A percentile compares a stretch with the other conserved stretches of the same genome.
Evolutionary conservation across 1,140 invertebrate species (phyloP).

Genomic region (Drosophila ficusphila): DNA sequence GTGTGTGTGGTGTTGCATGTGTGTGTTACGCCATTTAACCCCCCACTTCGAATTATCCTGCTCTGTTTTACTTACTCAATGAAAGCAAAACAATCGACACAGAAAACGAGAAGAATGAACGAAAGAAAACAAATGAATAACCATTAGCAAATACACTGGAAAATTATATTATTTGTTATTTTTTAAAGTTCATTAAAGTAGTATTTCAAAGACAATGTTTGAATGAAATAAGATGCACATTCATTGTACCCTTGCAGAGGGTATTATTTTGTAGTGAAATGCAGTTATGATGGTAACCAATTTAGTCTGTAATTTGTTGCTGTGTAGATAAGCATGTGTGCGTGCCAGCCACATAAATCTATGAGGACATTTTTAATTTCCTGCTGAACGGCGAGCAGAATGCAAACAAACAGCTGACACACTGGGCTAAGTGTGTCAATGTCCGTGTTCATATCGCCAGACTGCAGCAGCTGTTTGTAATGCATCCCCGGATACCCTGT

Average conservation of each 20-base stretch:
- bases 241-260: too few relatives aligned
- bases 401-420: conserved; percentile 40
- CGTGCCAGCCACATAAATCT: conserved; percentile 39
- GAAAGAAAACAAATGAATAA: conserved; percentile 6
- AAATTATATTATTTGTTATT: too few relatives aligned
- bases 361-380: conserved; percentile 62
- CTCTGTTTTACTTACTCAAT: neutral
- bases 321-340: neutral
- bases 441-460: conserved; percentile 9
- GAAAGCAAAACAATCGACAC: conserved; percentile 16
- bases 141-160: neutral
- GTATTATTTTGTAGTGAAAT: too few relatives aligned
- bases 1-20: conserved; percentile 5
- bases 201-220: too few relatives aligned
- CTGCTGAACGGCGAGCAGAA: conserved; percentile 38
- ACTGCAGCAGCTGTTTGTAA: conserved; percentile 32
- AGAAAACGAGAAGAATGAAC: neutral
- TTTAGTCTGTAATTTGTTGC: too few relatives aligned
- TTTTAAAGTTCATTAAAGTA: too few relatives aligned
- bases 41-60: neutral
- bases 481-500: conserved; percentile 5
- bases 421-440: conserved; percentile 52
- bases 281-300: too few relatives aligned
- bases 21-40: conserved; percentile 44
- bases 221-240: too few relatives aligned